Conservation (phyloP, 2,888 invertebrate species). For the Xestia sexstrigata region DNA sequence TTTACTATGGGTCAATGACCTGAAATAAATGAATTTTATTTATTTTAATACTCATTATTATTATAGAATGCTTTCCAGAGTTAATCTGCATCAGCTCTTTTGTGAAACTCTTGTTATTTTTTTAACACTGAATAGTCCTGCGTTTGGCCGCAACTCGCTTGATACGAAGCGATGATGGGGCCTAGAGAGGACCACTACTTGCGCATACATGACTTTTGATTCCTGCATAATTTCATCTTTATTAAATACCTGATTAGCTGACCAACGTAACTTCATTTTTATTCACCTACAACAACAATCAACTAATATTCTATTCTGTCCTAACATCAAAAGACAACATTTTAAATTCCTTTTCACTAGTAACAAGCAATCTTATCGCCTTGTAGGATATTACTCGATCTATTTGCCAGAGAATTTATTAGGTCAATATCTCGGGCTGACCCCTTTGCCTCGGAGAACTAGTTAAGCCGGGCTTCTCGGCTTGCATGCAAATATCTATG, state of each 20-base stretch:
- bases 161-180: too few relatives aligned
- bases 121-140: too few relatives aligned
- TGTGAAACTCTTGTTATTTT: neutral
- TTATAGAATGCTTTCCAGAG: neutral
- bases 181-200: too few relatives aligned
- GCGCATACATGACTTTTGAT: too few relatives aligned
- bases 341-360: neutral
- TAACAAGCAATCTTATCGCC: neutral
- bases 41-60: too few relatives aligned
- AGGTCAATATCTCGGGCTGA: constrained; percentile 36
- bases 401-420: constrained; percentile 40
- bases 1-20: too few relatives aligned
- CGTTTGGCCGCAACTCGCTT: too few relatives aligned
- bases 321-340: neutral
- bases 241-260: neutral
- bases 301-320: neutral
- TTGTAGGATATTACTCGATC: constrained; percentile 23
- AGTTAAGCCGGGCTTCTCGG: constrained; percentile 30
- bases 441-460: constrained; percentile 4
- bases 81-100: neutral
- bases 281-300: neutral
- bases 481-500: constrained; percentile 46
- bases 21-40: too few relatives aligned
- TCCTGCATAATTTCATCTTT: neutral
- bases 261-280: neutral